Evolutionary conservation across 2,113 vertebrate species (phyloP), one percentile per base, ranked within the genome.

Genomic region (Equus quagga): DNA sequence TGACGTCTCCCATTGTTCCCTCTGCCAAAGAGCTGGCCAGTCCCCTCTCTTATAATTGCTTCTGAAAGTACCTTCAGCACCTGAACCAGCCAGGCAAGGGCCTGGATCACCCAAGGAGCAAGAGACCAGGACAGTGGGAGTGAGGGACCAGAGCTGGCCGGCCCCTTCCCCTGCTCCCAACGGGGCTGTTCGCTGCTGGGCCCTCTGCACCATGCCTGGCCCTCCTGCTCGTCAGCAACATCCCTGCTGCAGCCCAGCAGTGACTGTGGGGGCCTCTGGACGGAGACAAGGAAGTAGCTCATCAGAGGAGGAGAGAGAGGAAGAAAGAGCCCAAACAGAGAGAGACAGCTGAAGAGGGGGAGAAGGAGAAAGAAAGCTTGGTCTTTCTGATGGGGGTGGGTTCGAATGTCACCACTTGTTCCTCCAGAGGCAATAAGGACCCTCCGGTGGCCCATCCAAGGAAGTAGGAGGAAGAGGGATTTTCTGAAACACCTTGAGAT

Each of bases 401-500:
- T 15, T 80, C 12, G 13, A n/a, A 26, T 26, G 67, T 76, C 86
- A 54, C 67, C 17, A 4, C 7, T n/a, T 62, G 9, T 36, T 56
- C 15, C 31, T 60, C 3, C 44, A 23, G 26, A 26, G 81, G 1
- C 89, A 65, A 10, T 0, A 0, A 64, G 56, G 60, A 17, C 17
- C 21, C 31, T 13, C 0, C 4, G 0, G 6, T 0, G 49, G 21
- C 41, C 51, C 33, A 26, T 56, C 31, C 41, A 10, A 9, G 21
- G 26, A 8, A 58, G n/a, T 54, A 51, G n/a, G 21, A 18, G 36
- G 14, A 28, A 0, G 1, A 10, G 41, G n/a, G 5, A 6, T 0
- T 0, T 6, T 2, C 6, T 4, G 0, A 44, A 14, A 21, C 6
- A 0, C 4, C 0, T 0, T 19, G 28, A 28, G 70, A 0, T 46